Percentiles rank a stretch among this genome's conserved stretches.
These are phyloP conservation scores for Morinoia aosen DNA, from an alignment of 2,888 invertebrate species.

Conservation along the genomic window DNA sequence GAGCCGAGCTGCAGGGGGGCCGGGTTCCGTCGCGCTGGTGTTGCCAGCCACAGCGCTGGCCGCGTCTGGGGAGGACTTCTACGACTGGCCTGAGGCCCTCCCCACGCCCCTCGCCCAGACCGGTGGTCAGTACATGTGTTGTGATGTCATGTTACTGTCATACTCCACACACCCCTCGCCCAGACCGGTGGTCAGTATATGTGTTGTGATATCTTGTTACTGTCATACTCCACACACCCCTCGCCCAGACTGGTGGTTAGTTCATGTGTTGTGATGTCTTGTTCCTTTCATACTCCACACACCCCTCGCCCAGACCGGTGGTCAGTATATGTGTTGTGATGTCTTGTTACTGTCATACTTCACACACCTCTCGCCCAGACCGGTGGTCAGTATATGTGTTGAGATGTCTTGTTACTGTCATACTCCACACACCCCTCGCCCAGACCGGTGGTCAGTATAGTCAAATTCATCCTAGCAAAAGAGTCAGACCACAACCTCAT, in stretches of 20 bases:
- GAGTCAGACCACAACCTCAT: no score
- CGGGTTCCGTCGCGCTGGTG: not conserved
- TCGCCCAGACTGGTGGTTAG: not conserved
- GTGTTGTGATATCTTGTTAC: no score
- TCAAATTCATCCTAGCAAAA: no score
- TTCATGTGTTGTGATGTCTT: no score
- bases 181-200: conserved; percentile 9
- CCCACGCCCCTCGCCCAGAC: conserved; percentile 10
- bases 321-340: no score
- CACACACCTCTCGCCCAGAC: not conserved
- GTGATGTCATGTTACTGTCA: not conserved
- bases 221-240: conserved; percentile 4
- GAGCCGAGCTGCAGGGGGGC: not conserved
- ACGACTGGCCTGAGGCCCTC: conserved; percentile 25
- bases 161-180: not conserved
- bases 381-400: not conserved
- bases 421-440: not conserved
- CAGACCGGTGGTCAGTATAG: not conserved
- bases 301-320: not conserved
- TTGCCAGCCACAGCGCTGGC: not conserved
- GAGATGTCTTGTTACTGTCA: no score
- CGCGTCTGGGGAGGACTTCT: not conserved
- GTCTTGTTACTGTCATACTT: no score
- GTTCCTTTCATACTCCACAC: no score
- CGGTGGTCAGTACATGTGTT: not conserved